Conservation (phyloP, 2,113 vertebrate genomes). For the Myrmophylax atrothorax region DNA sequence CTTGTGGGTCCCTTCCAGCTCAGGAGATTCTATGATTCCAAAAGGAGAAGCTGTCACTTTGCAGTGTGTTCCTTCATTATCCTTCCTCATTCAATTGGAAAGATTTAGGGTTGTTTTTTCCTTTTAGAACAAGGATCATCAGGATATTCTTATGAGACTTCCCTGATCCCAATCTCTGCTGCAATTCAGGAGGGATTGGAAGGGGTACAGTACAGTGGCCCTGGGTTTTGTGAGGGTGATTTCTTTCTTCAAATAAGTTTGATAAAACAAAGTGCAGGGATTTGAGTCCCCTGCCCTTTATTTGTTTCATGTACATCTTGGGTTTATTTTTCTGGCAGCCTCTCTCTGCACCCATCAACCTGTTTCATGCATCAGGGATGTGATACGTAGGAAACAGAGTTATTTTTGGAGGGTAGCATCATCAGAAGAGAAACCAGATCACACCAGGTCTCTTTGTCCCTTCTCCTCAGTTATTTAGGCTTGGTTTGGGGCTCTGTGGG, state of each 20-base stretch:
- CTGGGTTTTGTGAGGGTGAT: neutral
- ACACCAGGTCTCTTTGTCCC: neutral
- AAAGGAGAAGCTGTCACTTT: neutral
- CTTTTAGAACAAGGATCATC: neutral
- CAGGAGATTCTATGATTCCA: neutral
- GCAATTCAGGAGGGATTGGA: neutral
- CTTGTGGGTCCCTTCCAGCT: neutral
- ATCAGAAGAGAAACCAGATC: neutral
- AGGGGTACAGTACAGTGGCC: neutral
- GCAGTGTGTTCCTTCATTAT: neutral
- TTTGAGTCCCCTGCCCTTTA: neutral
- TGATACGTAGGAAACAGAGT: neutral
- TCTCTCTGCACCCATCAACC: neutral
- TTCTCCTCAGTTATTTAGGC: neutral
- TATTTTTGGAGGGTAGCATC: neutral
- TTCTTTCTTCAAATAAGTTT: neutral
- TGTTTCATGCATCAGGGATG: neutral
- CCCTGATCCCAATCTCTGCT: neutral
- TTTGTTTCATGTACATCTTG: neutral
- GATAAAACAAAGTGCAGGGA: neutral
- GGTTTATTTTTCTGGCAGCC: neutral
- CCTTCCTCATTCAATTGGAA: neutral
- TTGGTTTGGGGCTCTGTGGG: rapidly evolving
- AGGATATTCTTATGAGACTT: too few relatives aligned
- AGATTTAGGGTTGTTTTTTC: neutral